Percentiles rank a stretch among this genome's conserved stretches.
phyloP scores from a whole-genome alignment of 2,797 vertebrate species.

The Siniperca scherzeri region DNA sequence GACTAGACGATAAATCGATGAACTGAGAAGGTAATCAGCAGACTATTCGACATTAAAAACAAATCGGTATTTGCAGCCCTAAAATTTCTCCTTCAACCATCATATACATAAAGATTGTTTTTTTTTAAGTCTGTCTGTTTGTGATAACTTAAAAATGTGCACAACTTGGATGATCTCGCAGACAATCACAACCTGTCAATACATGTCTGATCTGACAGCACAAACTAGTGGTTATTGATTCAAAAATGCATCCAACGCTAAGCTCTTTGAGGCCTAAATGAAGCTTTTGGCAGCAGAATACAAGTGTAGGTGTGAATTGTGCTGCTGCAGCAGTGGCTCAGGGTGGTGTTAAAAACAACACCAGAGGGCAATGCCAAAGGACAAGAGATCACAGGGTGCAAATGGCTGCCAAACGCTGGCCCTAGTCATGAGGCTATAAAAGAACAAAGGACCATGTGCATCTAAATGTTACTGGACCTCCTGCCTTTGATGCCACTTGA shows the following conservation, averaged over 20 bases:
- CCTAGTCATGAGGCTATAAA: constrained; percentile 17
- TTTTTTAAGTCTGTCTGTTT: background rate
- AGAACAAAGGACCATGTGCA: constrained; percentile 41
- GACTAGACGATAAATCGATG: background rate
- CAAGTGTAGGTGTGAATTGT: constrained; percentile 34
- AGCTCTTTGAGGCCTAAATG: background rate
- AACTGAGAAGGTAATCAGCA: background rate
- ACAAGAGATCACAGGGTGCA: constrained; percentile 38
- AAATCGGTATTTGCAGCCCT: background rate
- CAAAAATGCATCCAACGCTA: background rate
- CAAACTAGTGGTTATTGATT: background rate
- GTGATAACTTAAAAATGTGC: background rate
- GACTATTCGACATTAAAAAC: background rate
- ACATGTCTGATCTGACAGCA: background rate
- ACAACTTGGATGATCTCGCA: background rate
- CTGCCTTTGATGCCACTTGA: constrained; percentile 22
- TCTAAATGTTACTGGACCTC: constrained; percentile 17
- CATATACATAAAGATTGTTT: background rate
- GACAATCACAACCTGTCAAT: background rate
- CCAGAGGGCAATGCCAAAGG: constrained; percentile 17
- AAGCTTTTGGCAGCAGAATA: background rate
- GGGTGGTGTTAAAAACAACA: constrained; percentile 37
- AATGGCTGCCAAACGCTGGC: constrained; percentile 27
- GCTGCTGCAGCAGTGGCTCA: background rate
- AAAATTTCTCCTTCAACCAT: background rate